Evolutionary conservation across 2,797 vertebrate species (phyloP).

Genomic region (Rhinophrynus dorsalis): DNA sequence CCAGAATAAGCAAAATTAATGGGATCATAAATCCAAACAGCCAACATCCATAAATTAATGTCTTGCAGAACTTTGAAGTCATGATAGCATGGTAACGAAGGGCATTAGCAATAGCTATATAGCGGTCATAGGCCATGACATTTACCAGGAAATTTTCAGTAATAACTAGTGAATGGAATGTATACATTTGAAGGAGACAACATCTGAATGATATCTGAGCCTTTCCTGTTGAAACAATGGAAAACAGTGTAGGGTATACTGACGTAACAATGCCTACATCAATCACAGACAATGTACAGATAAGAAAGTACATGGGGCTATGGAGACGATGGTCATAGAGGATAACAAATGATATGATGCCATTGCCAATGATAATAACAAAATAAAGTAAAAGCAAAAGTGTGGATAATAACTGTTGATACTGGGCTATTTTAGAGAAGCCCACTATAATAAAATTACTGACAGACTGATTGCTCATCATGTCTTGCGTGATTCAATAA

Average conservation of each 20-base stretch:
- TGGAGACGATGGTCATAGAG: slow-evolving; percentile 33
- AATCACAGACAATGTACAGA: slow-evolving; percentile 49
- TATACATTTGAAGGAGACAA: slow-evolving; percentile 52
- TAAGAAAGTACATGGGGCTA: slow-evolving; percentile 58
- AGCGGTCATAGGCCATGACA: slow-evolving; percentile 49
- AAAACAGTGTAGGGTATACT: slow-evolving; percentile 42
- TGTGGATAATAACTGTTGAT: slow-evolving; percentile 37
- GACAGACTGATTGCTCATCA: slow-evolving; percentile 1
- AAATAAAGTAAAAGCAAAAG: slow-evolving; percentile 48
- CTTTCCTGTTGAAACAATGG: slow-evolving; percentile 17
- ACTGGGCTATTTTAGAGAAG: slow-evolving; percentile 25
- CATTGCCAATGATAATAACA: slow-evolving; percentile 49
- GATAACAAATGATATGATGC: slow-evolving; percentile 49
- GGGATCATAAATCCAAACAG: slow-evolving; percentile 39
- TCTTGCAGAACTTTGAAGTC: slow-evolving; percentile 34
- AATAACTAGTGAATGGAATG: slow-evolving; percentile 52
- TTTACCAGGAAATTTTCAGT: slow-evolving; percentile 48
- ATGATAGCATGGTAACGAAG: slow-evolving; percentile 50
- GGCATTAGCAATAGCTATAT: slow-evolving; percentile 26
- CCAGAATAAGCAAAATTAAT: slow-evolving; percentile 9
- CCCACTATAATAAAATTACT: slow-evolving; percentile 48
- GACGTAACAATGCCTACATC: slow-evolving; percentile 21
- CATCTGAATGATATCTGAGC: slow-evolving; percentile 28
- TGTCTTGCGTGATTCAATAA: too few species aligned
- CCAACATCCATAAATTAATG: slow-evolving; percentile 46